A percentile compares a stretch with the other conserved stretches of the same genome.
Conservation (phyloP, 1,140 invertebrate genomes). For the Papilio aristodemus region DNA sequence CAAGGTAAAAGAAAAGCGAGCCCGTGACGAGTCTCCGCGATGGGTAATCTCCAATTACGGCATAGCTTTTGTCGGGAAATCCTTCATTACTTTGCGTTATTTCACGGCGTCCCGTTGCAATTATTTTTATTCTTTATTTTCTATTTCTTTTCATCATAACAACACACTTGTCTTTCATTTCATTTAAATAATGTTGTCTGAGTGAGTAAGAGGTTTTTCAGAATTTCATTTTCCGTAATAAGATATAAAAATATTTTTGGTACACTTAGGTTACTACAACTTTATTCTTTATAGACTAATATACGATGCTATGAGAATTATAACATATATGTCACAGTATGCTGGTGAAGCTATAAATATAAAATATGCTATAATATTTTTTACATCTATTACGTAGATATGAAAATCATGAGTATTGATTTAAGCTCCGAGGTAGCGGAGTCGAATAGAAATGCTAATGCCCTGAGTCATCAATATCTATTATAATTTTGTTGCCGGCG, state of each 20-base stretch:
- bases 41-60: conserved; percentile 15
- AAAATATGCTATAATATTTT: not conserved
- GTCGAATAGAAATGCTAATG: conserved; percentile 21
- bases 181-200: too few relatives aligned
- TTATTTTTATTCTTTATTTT: not conserved
- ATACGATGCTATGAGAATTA: too few relatives aligned
- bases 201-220: too few relatives aligned
- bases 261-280: too few relatives aligned
- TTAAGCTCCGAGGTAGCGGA: not conserved
- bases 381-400: not conserved
- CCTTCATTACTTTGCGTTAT: conserved; percentile 11
- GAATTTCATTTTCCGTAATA: too few relatives aligned
- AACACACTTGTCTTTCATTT: too few relatives aligned
- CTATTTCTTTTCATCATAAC: not conserved
- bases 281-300: too few relatives aligned
- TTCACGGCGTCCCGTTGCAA: not conserved
- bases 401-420: conserved; percentile 12
- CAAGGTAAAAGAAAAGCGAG: conserved; percentile 1
- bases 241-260: too few relatives aligned
- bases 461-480: conserved; percentile 18
- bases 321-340: too few relatives aligned
- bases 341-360: too few relatives aligned
- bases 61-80: conserved; percentile 8
- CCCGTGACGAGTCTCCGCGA: not conserved
- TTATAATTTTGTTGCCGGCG: conserved; percentile 18